A percentile compares a stretch with the other conserved stretches of the same genome.
Conservation (phyloP, 1,140 invertebrate species). For the Melanaphis sacchari region DNA sequence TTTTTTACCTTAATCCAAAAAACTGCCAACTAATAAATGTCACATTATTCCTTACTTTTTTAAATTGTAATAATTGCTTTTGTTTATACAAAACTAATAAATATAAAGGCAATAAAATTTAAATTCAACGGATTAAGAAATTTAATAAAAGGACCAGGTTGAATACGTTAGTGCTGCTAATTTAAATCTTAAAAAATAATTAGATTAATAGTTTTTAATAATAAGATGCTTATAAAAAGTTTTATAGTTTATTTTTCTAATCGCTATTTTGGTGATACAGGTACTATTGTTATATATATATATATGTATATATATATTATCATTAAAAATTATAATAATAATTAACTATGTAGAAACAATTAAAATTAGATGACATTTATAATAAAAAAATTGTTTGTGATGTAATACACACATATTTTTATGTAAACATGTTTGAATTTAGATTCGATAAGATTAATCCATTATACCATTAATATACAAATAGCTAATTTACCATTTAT, state of each 20-base stretch:
- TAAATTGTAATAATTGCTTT: not conserved
- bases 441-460: not conserved
- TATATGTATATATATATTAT: too few relatives aligned
- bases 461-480: not conserved
- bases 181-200: not conserved
- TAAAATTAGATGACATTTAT: too few relatives aligned
- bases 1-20: not conserved
- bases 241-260: not conserved
- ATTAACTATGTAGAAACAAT: too few relatives aligned
- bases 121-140: not conserved
- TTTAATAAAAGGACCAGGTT: not conserved
- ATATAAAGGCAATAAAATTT: not conserved
- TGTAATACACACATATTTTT: not conserved
- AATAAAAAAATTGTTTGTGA: too few relatives aligned
- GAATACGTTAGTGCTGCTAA: fast-evolving
- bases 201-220: not conserved
- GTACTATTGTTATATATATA: too few relatives aligned
- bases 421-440: not conserved
- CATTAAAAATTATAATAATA: too few relatives aligned
- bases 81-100: not conserved
- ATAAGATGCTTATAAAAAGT: not conserved
- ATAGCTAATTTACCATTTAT: not conserved
- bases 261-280: not conserved
- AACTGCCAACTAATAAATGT: not conserved
- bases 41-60: not conserved